Conservation (phyloP, 1,140 invertebrate species). For the Hetaerina americana region DNA sequence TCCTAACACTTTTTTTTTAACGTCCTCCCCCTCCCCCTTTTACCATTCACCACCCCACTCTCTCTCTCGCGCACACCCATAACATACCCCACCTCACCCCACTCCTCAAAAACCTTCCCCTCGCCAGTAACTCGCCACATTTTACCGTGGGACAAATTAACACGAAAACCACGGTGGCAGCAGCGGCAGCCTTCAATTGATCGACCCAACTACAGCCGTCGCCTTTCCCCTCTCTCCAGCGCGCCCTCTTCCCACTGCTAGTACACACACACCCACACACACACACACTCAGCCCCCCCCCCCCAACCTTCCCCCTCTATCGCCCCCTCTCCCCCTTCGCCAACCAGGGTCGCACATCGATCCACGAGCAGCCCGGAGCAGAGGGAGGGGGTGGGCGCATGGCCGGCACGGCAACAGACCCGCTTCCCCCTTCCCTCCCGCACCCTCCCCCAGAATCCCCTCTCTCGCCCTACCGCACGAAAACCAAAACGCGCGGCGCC, state of each 20-base stretch:
- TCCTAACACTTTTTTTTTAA: too few relatives aligned
- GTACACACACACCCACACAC: too few relatives aligned
- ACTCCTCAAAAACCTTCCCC: neutral
- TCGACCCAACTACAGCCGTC: neutral
- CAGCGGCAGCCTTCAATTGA: neutral
- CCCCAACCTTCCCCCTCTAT: neutral
- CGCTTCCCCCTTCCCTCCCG: neutral
- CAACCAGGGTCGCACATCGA: too few relatives aligned
- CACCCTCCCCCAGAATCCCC: neutral
- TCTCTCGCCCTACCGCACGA: neutral
- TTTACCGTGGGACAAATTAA: neutral
- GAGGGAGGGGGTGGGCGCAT: too few relatives aligned
- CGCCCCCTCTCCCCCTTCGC: too few relatives aligned
- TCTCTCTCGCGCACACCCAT: neutral
- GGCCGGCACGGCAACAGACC: neutral
- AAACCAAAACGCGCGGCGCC: too few relatives aligned
- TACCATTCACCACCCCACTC: neutral
- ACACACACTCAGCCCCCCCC: neutral
- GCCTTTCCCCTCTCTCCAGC: neutral
- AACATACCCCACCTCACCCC: neutral
- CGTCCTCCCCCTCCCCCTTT: neutral
- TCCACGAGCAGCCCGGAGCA: too few relatives aligned
- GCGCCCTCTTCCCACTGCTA: neutral
- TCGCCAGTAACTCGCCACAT: neutral
- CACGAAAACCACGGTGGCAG: neutral